Evolutionary conservation across 2,113 vertebrate species (phyloP).

Genomic region (Ictidomys tridecemlineatus): DNA sequence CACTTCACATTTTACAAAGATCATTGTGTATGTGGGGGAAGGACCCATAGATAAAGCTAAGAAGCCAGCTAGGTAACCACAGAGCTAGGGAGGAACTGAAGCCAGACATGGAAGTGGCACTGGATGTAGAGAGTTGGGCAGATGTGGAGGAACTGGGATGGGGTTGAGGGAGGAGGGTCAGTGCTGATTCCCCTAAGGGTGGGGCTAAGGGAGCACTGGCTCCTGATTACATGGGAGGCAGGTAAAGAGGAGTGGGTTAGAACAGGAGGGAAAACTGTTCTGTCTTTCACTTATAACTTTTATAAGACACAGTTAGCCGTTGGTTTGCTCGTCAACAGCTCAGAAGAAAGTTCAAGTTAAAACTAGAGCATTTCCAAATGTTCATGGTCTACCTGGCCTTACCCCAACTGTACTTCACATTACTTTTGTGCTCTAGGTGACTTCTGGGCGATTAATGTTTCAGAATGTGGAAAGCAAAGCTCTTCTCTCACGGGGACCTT

Average conservation of each 20-base stretch:
- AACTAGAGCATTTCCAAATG: neutral
- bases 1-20: neutral
- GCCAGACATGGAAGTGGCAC: neutral
- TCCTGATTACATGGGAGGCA: rapidly evolving
- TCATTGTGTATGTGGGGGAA: neutral
- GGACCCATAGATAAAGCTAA: neutral
- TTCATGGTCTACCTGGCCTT: neutral
- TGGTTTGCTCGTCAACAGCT: neutral
- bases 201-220: neutral
- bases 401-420: neutral
- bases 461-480: neutral
- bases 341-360: neutral
- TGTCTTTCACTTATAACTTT: neutral
- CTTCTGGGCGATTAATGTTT: too few relatives aligned
- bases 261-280: neutral
- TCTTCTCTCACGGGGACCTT: too few relatives aligned
- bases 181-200: too few relatives aligned
- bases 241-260: too few relatives aligned
- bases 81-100: neutral
- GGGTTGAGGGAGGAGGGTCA: neutral
- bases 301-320: neutral
- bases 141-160: neutral
- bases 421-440: neutral
- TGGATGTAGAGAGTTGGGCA: neutral
- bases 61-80: neutral